Conservation (phyloP, 2,113 vertebrate species). For the Panthera uncia region DNA sequence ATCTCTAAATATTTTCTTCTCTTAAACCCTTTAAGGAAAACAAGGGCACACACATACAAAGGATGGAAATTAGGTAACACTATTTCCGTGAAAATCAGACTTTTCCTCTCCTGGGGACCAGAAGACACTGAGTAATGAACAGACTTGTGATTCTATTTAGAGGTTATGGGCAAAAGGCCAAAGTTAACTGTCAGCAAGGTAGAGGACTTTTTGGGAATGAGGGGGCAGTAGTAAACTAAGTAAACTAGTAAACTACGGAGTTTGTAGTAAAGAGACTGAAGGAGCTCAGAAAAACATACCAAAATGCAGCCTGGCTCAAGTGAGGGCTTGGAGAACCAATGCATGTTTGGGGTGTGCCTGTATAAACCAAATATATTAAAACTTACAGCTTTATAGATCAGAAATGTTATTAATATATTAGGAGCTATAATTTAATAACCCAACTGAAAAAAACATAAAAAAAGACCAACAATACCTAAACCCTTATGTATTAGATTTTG, state of each 20-base stretch:
- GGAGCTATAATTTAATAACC: conserved; percentile 55
- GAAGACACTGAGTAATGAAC: neutral
- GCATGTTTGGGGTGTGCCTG: neutral
- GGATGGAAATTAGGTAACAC: conserved; percentile 1
- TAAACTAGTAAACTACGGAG: no score
- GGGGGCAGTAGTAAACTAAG: no score
- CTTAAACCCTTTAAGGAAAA: conserved; percentile 1
- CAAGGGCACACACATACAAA: neutral
- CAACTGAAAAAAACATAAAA: neutral
- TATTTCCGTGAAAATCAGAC: conserved; percentile 28
- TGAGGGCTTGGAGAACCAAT: neutral
- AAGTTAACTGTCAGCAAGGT: neutral
- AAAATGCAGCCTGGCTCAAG: neutral
- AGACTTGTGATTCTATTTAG: neutral
- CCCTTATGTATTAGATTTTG: conserved; percentile 32
- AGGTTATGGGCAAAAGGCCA: neutral
- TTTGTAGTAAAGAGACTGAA: neutral
- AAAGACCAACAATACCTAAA: conserved; percentile 57
- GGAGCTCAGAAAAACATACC: neutral
- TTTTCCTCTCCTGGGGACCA: neutral
- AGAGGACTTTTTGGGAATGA: neutral
- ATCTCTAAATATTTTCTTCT: neutral
- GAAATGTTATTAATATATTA: neutral
- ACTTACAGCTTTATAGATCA: neutral
- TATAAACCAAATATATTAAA: neutral